Conservation (phyloP, 2,797 vertebrate genomes). For the Megaceryle alcyon region DNA sequence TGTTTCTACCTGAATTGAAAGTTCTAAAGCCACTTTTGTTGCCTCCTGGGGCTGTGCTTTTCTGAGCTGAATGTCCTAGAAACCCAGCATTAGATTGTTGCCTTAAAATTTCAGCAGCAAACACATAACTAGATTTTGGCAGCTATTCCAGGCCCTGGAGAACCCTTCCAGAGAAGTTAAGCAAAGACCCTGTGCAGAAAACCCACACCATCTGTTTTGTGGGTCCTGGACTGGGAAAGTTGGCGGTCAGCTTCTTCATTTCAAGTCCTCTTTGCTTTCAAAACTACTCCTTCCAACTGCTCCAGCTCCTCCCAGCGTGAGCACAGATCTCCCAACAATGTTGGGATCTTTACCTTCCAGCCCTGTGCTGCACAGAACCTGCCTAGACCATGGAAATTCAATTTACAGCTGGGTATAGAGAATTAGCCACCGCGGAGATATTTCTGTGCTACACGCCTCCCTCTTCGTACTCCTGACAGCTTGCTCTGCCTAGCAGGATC, state of each 20-base stretch:
- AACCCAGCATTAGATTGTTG: not conserved
- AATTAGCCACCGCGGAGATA: not conserved
- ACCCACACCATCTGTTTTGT: not conserved
- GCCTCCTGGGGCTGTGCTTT: not conserved
- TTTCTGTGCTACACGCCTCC: not conserved
- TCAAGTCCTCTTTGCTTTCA: not conserved
- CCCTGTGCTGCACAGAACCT: not conserved
- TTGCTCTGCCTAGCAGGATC: not conserved
- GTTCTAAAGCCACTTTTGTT: not conserved
- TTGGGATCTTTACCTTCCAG: not conserved
- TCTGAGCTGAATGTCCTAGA: not conserved
- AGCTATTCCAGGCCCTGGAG: not conserved
- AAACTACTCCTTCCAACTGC: not conserved
- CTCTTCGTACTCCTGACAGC: not conserved
- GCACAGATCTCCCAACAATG: not conserved
- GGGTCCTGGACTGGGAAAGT: not conserved
- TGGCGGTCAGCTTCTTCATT: not conserved
- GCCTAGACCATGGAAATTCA: not conserved
- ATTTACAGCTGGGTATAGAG: not conserved
- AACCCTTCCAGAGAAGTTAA: not conserved
- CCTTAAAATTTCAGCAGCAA: conserved; percentile 15
- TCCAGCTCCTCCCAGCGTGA: not conserved
- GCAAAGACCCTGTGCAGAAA: not conserved
- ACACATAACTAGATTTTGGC: not conserved
- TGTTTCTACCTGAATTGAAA: not conserved